Conservation (phyloP, 2,797 vertebrate genomes). For the Phoebastria nigripes region DNA sequence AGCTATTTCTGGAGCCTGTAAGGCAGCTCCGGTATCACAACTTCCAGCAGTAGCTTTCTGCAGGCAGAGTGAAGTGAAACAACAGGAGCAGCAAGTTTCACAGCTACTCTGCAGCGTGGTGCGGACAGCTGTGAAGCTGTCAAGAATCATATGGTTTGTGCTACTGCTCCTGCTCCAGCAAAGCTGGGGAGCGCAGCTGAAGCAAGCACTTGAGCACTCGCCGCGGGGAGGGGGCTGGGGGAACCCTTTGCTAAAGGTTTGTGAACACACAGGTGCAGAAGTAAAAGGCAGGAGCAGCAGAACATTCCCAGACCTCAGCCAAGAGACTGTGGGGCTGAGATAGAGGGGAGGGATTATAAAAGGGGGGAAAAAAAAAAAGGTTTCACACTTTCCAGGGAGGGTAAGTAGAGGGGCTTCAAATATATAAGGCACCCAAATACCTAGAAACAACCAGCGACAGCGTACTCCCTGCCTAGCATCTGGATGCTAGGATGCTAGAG, state of each 20-base stretch:
- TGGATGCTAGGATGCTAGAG: neutral
- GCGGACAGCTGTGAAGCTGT: slow-evolving; percentile 30
- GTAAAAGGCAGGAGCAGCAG: neutral
- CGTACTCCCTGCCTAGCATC: neutral
- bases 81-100: slow-evolving; percentile 42
- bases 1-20: neutral
- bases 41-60: slow-evolving; percentile 2
- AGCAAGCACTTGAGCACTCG: accelerated
- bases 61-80: neutral
- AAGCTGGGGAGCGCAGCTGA: neutral
- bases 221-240: neutral
- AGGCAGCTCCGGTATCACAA: neutral
- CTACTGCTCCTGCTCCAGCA: slow-evolving; percentile 19
- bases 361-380: too few relatives aligned
- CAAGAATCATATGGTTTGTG: slow-evolving; percentile 33
- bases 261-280: neutral
- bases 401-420: neutral
- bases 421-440: neutral
- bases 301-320: neutral
- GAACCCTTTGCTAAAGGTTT: neutral
- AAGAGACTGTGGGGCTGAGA: neutral
- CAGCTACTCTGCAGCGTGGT: slow-evolving; percentile 7
- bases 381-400: neutral
- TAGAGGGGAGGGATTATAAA: neutral
- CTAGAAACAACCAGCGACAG: neutral